Base-by-base conservation (phyloP, 1,140 invertebrate genomes). In the Heliothis virescens region DNA sequence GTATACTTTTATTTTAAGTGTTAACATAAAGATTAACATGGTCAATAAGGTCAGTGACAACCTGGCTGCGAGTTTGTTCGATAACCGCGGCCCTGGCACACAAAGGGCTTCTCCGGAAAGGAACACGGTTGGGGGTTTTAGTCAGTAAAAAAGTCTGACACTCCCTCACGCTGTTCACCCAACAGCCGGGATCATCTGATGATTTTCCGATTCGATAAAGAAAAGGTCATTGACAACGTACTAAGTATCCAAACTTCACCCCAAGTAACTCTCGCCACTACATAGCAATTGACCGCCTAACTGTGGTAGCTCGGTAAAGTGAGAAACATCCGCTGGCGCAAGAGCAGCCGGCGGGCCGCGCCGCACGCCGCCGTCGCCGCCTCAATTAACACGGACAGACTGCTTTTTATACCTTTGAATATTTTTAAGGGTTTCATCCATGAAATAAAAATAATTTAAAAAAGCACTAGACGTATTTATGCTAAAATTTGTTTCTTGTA, bases 321-420 rank as follows among this genome's bases (percentile, higher is more conserved):
- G 62, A 16, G 41, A 75, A 75, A 75, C 72, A 75, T 75, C 72
- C 72, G 72, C 41, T 62, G n/a, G 72, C 57, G 57, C 41, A 50
- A 34, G 52, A 18, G 72, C 55, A 57, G 12, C 47, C 47, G 55
- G 57, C 55, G n/a, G n/a, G 72, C 69, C 53, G 53, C n/a, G 16
- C 21, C 21, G 57, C 41, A 41, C 72, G 55, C 50, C n/a, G 69
- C 69, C 52, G 53, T 15, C 52, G 69, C 15, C 48, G 48, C 18
- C 65, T 71, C 18, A 18, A 21, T 52, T 29, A 53, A 53, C 47
- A 4, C 11, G 18, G 16, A 52, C 47, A 50, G 41, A 52, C 7
- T n/a, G 41, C 41, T 12, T 69, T 52, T 18, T 52, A 21, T 21
- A 69, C 15, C n/a, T 34, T 16, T 63, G 13, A 41, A 41, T 12